Conservation (phyloP, 2,888 invertebrate genomes). For the Andricus curvator region DNA sequence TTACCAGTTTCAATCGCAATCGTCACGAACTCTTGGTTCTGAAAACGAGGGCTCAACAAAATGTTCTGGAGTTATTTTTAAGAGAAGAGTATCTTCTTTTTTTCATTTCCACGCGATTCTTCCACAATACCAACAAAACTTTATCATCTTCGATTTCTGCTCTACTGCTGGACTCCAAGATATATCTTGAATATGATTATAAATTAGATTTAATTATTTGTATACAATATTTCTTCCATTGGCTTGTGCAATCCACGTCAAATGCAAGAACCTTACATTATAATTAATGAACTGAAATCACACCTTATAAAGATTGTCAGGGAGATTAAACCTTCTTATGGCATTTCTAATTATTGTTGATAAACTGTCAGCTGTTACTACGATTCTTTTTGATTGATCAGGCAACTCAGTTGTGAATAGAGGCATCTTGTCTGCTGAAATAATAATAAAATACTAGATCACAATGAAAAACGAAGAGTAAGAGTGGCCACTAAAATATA, state of each 20-base stretch:
- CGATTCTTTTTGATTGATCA: not conserved
- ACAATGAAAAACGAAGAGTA: not conserved
- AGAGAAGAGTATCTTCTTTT: slow-evolving; percentile 39
- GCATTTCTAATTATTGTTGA: not conserved
- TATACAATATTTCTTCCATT: not conserved
- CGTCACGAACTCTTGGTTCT: not conserved
- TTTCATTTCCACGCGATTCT: slow-evolving; percentile 6
- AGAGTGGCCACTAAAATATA: no score
- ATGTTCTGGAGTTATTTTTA: slow-evolving; percentile 18
- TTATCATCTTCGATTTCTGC: slow-evolving; percentile 44
- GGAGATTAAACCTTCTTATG: not conserved
- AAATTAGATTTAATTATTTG: slow-evolving; percentile 1
- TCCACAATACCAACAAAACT: slow-evolving; percentile 40
- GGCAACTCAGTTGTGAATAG: not conserved
- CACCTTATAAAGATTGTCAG: not conserved
- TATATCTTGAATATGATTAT: not conserved
- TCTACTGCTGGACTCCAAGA: not conserved
- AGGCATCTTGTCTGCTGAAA: not conserved
- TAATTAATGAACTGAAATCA: not conserved
- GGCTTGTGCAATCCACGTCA: not conserved
- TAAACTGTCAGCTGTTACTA: not conserved
- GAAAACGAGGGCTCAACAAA: not conserved
- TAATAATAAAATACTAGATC: not conserved
- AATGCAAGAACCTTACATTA: not conserved
- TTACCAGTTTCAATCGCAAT: not conserved